phyloP scores from a whole-genome alignment of 2,113 vertebrate species.

The Catharus minimus region DNA sequence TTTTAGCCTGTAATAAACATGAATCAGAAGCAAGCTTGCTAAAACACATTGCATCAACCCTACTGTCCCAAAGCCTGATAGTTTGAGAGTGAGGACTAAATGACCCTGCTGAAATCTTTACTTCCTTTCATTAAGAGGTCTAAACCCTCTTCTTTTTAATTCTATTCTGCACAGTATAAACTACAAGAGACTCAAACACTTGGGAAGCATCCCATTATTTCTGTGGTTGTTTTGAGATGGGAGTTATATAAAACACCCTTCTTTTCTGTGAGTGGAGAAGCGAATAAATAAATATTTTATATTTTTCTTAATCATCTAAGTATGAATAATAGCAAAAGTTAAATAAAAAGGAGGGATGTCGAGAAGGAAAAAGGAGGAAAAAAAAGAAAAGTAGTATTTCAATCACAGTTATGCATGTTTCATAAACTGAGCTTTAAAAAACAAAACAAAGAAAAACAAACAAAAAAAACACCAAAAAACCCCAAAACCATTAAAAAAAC shows the following conservation, averaged over 20 bases:
- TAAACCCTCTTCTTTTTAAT: background rate
- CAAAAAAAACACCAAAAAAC: too few species aligned
- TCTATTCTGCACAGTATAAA: background rate
- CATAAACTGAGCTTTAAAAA: background rate
- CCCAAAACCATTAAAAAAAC: too few species aligned
- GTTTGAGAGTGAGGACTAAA: background rate
- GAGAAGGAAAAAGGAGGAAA: background rate
- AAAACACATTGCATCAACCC: background rate
- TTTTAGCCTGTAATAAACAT: background rate
- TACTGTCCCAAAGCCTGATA: rapidly evolving
- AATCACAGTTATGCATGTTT: background rate
- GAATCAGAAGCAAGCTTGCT: background rate
- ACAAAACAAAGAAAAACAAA: too few species aligned
- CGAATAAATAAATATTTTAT: background rate
- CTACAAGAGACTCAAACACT: background rate
- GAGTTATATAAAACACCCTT: rapidly evolving
- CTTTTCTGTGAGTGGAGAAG: background rate
- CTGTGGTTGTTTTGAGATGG: background rate
- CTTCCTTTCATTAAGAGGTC: background rate
- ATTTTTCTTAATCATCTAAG: background rate
- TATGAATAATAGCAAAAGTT: background rate
- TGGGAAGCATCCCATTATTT: background rate
- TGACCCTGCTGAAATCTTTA: background rate
- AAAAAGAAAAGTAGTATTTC: background rate
- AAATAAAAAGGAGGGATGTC: background rate